These are phyloP conservation scores for Mugil cephalus DNA, from an alignment of 2,113 vertebrate genomes.

Conservation along the genomic window DNA sequence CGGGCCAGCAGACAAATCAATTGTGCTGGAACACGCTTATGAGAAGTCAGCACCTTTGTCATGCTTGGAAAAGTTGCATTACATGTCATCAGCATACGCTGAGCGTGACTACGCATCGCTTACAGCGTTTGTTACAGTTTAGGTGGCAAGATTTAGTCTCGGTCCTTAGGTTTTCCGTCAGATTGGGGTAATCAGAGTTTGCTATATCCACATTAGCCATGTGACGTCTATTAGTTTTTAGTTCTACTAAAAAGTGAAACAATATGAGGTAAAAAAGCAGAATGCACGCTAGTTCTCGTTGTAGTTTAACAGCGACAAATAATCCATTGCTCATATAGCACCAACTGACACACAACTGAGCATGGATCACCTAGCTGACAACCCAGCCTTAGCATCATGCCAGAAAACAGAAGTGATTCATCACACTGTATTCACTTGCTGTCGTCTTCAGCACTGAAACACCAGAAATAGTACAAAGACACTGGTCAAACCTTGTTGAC, in stretches of 20 bases:
- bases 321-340: background rate
- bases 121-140: too few species aligned
- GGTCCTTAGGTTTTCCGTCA: too few species aligned
- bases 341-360: background rate
- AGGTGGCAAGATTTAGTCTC: background rate
- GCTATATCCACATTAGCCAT: too few species aligned
- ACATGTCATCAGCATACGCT: background rate
- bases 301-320: too few species aligned
- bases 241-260: too few species aligned
- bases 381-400: background rate
- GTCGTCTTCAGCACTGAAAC: background rate
- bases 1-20: conserved; percentile 46
- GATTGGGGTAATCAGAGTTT: too few species aligned
- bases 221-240: too few species aligned
- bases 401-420: background rate
- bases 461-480: background rate
- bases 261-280: too few species aligned
- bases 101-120: background rate
- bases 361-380: background rate
- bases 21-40: conserved; percentile 14
- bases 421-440: background rate
- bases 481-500: background rate
- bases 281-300: too few species aligned
- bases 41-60: conserved; percentile 17
- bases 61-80: conserved; percentile 2